phyloP scores from a whole-genome alignment of 2,797 vertebrate species.

The Chlorospingus semifuscus region DNA sequence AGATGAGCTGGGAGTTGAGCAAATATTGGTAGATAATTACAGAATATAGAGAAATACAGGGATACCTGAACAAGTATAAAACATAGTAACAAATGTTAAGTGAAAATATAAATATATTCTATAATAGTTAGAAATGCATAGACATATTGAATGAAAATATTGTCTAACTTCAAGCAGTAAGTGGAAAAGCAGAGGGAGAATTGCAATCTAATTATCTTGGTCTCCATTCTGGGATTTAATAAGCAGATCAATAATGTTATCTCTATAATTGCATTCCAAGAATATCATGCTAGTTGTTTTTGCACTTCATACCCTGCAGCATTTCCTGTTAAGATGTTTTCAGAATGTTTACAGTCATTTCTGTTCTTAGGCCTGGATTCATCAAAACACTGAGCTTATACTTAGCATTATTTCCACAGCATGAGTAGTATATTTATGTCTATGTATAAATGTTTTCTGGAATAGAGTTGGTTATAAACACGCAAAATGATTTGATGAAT shows the following conservation, averaged over 20 bases:
- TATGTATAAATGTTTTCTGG: slow-evolving; percentile 43
- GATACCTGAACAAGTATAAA: background rate
- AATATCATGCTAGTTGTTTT: slow-evolving; percentile 26
- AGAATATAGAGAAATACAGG: background rate
- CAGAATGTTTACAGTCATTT: slow-evolving; percentile 48
- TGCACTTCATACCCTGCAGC: slow-evolving; percentile 31
- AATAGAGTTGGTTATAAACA: slow-evolving; percentile 15
- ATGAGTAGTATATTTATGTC: slow-evolving; percentile 32
- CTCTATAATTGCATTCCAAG: slow-evolving; percentile 16
- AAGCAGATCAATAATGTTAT: slow-evolving; percentile 26
- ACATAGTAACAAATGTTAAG: background rate
- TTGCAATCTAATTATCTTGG: background rate
- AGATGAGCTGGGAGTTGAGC: background rate
- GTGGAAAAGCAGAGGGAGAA: background rate
- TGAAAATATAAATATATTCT: background rate
- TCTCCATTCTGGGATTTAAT: slow-evolving; percentile 3
- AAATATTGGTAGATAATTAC: background rate
- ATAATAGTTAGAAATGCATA: background rate
- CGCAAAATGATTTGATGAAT: background rate
- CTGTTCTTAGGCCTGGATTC: slow-evolving; percentile 43
- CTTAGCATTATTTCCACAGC: slow-evolving; percentile 47
- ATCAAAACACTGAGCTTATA: slow-evolving; percentile 49
- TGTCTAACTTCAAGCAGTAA: background rate
- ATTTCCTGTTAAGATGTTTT: slow-evolving; percentile 43
- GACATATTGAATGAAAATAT: background rate